These are phyloP conservation scores for Avahi laniger DNA, from an alignment of 2,797 vertebrate species.

Conservation along the genomic window DNA sequence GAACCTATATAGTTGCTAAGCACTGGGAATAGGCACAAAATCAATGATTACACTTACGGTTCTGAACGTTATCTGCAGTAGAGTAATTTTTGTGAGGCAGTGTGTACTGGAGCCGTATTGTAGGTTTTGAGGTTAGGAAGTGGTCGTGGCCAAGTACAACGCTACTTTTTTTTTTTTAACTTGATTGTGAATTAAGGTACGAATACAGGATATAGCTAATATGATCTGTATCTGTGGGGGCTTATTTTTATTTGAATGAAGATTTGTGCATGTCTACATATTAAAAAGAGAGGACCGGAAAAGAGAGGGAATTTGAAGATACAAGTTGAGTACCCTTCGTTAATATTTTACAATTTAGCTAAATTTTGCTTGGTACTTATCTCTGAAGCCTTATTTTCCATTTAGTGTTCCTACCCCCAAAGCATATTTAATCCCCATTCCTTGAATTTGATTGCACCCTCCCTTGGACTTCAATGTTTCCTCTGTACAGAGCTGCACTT, in stretches of 20 bases:
- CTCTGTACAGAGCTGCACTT: not conserved
- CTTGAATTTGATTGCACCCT: not conserved
- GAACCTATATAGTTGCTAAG: not conserved
- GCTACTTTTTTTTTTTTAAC: not conserved
- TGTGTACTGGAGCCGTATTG: not conserved
- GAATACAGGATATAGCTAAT: not conserved
- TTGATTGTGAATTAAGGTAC: not conserved
- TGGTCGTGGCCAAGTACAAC: not conserved
- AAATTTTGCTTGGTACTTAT: not conserved
- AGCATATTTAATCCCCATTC: not conserved
- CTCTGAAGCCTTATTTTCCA: not conserved
- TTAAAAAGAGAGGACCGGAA: not conserved
- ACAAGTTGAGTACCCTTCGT: not conserved
- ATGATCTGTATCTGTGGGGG: not conserved
- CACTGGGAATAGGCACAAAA: not conserved
- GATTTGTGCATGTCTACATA: not conserved
- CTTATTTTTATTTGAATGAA: conserved; percentile 36
- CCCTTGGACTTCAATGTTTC: not conserved
- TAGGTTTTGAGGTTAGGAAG: not conserved
- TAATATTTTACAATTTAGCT: not conserved
- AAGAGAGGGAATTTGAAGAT: not conserved
- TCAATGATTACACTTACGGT: not conserved
- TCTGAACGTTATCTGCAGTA: not conserved
- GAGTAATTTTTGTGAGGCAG: not conserved
- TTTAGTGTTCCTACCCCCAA: not conserved